Evolutionary conservation across 2,797 vertebrate genomes (phyloP).

Genomic region (Furcifer pardalis): DNA sequence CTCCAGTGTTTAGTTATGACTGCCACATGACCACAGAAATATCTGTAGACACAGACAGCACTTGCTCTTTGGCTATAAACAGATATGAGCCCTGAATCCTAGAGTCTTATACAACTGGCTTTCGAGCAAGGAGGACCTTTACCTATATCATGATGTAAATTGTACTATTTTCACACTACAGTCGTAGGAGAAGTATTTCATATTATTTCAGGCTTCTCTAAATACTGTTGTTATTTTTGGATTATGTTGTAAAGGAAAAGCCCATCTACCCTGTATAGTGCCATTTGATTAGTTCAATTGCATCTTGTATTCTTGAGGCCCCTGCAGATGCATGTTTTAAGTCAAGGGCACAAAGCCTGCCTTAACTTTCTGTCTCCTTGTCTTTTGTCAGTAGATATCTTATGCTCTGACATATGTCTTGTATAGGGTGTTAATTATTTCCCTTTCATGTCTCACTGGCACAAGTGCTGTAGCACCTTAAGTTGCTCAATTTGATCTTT

Average conservation of each 20-base stretch:
- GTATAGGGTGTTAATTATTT: slow-evolving; percentile 77
- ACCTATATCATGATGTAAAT: no score
- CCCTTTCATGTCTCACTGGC: slow-evolving; percentile 76
- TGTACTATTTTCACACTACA: no score
- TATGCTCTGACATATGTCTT: slow-evolving; percentile 62
- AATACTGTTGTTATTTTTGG: no score
- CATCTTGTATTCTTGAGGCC: slow-evolving; percentile 52
- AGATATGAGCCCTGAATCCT: no score
- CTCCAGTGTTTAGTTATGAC: no score
- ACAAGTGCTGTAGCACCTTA: slow-evolving; percentile 71
- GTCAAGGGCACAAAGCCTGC: slow-evolving; percentile 68
- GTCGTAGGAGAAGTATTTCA: no score
- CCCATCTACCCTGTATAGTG: slow-evolving; percentile 34
- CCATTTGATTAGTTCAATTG: slow-evolving; percentile 66
- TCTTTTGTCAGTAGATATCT: slow-evolving; percentile 69
- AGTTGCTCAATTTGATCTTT: slow-evolving; percentile 80
- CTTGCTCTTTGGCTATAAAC: no score
- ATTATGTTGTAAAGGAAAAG: slow-evolving; percentile 21
- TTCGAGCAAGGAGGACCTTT: no score
- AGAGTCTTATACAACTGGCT: no score
- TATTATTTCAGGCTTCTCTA: no score
- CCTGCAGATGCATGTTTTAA: slow-evolving; percentile 57
- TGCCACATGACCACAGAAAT: no score
- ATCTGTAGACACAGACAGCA: no score
- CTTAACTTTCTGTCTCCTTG: slow-evolving; percentile 73